Base-by-base conservation (phyloP, 2,113 vertebrate genomes). In the Larimichthys polyactis region DNA sequence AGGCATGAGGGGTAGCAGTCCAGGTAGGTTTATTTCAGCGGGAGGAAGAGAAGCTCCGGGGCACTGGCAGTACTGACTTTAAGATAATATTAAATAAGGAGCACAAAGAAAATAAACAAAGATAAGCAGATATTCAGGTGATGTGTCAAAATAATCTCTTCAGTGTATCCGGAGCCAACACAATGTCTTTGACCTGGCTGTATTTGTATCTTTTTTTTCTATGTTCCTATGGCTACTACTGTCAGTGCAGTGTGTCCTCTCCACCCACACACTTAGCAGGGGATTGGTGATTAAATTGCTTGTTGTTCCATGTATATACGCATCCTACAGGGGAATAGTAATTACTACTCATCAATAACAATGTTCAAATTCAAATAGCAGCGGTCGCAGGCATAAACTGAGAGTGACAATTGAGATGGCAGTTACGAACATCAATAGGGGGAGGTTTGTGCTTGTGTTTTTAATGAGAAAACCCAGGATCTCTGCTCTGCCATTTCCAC, bases 1-100 rank as follows among this genome's bases (percentile, higher is more conserved):
- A 69, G 84, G 77, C 58, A 95, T 54, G 3, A 89, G 67, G 17
- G 90, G 78, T 40, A 91, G 78, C 82, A 94, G 87, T 54, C 91
- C 81, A 10, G 94, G 94, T 11, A 95, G 87, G 69, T 67, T 86
- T 54, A 89, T 77, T 12, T 96, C 95, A 77, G 82, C 14, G 36
- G 84, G 71, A 52, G 86, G 81, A 44, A 73, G 91, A 82, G 90
- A 68, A 83, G 86, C 78, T 81, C 90, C 75, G 15, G 81, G 46
- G 43, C 52, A 87, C 75, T 95, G 88, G 17, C 22, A 75, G 64
- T 52, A 90, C 48, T n/a, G 36, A 51, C 87, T 90, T 69, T 64
- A 75, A 59, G 43, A 83, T 10, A 87, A 79, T 63, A 74, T 80
- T 32, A 52, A 60, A 73, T 6, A 49, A 4, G 75, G 72, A 73